Conservation (phyloP, 2,888 invertebrate species). For the Scelioninae gen. 2 region DNA sequence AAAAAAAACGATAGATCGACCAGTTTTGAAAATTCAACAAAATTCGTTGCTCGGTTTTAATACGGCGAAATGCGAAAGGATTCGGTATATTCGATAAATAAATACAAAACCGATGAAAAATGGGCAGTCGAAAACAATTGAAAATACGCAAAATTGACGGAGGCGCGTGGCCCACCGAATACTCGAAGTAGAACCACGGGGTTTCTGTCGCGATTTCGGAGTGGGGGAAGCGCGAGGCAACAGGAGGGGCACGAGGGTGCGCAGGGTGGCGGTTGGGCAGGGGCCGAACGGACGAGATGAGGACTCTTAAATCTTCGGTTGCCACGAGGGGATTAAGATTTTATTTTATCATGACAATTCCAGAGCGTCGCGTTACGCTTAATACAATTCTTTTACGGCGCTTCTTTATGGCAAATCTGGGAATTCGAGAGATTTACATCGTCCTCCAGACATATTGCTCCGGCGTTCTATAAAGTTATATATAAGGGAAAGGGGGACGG, state of each 20-base stretch:
- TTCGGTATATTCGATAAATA: conserved; percentile 6
- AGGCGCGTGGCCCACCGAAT: conserved; percentile 47
- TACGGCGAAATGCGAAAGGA: too few species aligned
- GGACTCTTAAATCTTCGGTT: conserved; percentile 66
- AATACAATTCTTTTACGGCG: conserved; percentile 69
- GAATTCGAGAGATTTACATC: conserved; percentile 63
- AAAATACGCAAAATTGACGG: background rate
- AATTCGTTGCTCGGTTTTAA: too few species aligned
- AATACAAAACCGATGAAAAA: conserved; percentile 7
- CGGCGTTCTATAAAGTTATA: conserved; percentile 28
- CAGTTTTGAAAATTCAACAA: too few species aligned
- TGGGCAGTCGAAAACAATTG: conserved; percentile 10
- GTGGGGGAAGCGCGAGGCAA: too few species aligned
- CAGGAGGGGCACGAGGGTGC: too few species aligned
- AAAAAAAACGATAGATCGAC: too few species aligned
- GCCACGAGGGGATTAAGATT: conserved; percentile 68
- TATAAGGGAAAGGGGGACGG: conserved; percentile 15
- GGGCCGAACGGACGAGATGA: conserved; percentile 41
- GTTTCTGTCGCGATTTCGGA: too few species aligned
- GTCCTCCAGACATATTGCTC: conserved; percentile 60
- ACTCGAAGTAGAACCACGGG: conserved; percentile 6
- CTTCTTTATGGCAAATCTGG: conserved; percentile 64
- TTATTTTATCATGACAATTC: conserved; percentile 70
- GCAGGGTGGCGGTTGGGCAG: background rate
- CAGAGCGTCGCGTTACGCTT: conserved; percentile 65